phyloP scores from a whole-genome alignment of 2,113 vertebrate genomes.

The Theropithecus gelada region DNA sequence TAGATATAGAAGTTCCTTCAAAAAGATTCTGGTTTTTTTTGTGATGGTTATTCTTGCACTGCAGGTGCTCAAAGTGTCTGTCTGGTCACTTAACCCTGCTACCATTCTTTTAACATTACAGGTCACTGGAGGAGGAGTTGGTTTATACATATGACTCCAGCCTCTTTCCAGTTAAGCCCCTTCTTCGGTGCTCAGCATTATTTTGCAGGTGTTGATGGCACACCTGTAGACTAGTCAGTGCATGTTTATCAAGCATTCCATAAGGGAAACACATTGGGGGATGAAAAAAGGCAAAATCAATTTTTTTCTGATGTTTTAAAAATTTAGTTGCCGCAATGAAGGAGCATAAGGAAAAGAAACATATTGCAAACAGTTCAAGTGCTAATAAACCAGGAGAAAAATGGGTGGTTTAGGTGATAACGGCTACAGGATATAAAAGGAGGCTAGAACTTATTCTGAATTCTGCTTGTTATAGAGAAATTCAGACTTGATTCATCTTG shows the following conservation, averaged over 20 bases:
- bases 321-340: not conserved
- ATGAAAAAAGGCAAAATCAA: too few species aligned
- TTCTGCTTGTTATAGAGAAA: slow-evolving; percentile 3
- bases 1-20: not conserved
- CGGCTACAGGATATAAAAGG: not conserved
- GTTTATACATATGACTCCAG: not conserved
- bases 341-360: not conserved
- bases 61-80: not conserved
- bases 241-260: not conserved
- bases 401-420: not conserved
- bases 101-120: not conserved
- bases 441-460: not conserved
- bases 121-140: not conserved
- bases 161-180: not conserved
- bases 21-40: not conserved
- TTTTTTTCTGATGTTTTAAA: not conserved
- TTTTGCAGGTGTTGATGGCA: not conserved
- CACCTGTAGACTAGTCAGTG: not conserved
- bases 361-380: not conserved
- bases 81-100: not conserved
- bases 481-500: not conserved
- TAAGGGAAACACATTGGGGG: not conserved
- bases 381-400: not conserved
- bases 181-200: not conserved
- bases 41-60: not conserved